Base-by-base conservation (phyloP, 2,797 vertebrate genomes). In the Mus spretus region DNA sequence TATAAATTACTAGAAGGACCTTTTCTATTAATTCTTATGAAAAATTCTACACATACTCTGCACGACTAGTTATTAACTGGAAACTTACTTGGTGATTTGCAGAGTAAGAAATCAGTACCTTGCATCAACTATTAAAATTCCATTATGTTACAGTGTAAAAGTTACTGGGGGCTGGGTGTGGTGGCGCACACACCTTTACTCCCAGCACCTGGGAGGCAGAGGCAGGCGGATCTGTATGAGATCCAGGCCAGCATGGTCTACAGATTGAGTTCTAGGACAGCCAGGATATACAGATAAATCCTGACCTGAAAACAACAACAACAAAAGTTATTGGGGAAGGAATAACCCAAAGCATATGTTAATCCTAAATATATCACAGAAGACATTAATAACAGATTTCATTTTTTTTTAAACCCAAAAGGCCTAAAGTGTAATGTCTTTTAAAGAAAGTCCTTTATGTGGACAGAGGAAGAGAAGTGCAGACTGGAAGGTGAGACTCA, bases 361-460 rank as follows among this genome's bases (percentile, higher is more conserved):
- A 80, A 82, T 85, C n/a, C 67, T 83, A 91, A 81, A 1, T 34
- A 13, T 19, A 77, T 77, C 90, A 96, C 9, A 19, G 74, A 93
- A 84, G 82, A 47, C 44, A 93, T 7, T 74, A 95, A 61, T 24
- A 34, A 63, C 37, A 95, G 96, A 97, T 85, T 63, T 72, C 70
- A 53, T 93, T 28, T 50, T 50, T 81, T 59, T 81, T 59, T 92
- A 97, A 53, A 88, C 85, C 12, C 85, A 92, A 81, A 78, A 78
- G 83, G 96, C 55, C 89, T 75, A 55, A 55, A 91, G 91, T 91
- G 89, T 95, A 95, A 70, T 79, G n/a, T 97, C 97, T 97, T 97
- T 91, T 98, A 97, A 97, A 20, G 24, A 70, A 74, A 57, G 97
- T 98, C 94, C 89, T 20, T 0, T 96, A 97, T 97, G 95, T 94